Percentiles rank a stretch among this genome's conserved stretches.
phyloP scores from a whole-genome alignment of 2,888 invertebrate genomes.

The Cosmorhoe ocellata region DNA sequence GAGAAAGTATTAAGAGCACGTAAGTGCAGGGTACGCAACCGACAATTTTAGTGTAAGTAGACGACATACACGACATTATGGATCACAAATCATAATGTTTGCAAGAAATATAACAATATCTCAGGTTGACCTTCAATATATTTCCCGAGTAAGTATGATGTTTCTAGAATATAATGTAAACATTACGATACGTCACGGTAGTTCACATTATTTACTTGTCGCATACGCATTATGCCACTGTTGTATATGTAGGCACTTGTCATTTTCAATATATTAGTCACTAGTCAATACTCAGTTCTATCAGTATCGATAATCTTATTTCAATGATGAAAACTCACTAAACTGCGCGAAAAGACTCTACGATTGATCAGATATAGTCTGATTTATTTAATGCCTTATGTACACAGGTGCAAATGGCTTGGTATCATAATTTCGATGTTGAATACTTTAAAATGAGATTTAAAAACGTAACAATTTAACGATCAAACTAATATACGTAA shows the following conservation, averaged over 20 bases:
- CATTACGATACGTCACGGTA: slow-evolving; percentile 30
- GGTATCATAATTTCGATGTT: slow-evolving; percentile 16
- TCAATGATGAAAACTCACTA: slow-evolving; percentile 32
- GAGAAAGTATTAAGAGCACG: slow-evolving; percentile 58
- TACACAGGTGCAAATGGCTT: slow-evolving; percentile 27
- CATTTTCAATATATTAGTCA: slow-evolving; percentile 33
- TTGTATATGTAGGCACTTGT: slow-evolving; percentile 35
- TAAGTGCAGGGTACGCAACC: slow-evolving; percentile 53
- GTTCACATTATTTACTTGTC: slow-evolving; percentile 35
- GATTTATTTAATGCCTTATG: slow-evolving; percentile 46
- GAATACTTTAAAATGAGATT: slow-evolving; percentile 43
- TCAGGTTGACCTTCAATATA: slow-evolving; percentile 61
- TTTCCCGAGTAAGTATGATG: slow-evolving; percentile 45
- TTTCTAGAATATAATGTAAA: slow-evolving; percentile 48
- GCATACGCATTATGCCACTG: slow-evolving; percentile 14
- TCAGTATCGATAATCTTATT: slow-evolving; percentile 26
- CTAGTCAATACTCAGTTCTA: slow-evolving; percentile 24
- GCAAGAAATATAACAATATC: slow-evolving; percentile 50
- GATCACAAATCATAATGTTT: slow-evolving; percentile 26
- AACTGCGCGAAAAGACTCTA: slow-evolving; percentile 33
- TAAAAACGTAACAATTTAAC: background rate
- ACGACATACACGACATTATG: slow-evolving; percentile 48
- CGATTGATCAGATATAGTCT: slow-evolving; percentile 33
- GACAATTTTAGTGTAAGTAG: slow-evolving; percentile 61
- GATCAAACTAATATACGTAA: slow-evolving; percentile 30